Base-by-base conservation (phyloP, 2,888 invertebrate genomes). In the Desoria tigrina region DNA sequence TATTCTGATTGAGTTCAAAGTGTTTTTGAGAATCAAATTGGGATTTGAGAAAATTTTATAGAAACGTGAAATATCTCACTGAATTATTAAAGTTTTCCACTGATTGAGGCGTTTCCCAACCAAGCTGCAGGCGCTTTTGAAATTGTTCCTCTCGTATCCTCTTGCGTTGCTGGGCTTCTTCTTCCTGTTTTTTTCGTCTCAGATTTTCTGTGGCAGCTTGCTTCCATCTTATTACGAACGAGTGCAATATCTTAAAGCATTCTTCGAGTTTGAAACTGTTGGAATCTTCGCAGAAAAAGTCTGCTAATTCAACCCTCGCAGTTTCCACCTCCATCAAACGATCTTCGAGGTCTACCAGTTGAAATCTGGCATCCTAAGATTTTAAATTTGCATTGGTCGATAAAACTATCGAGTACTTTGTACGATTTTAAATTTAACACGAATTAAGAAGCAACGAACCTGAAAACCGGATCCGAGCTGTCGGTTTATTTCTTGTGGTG, bases 241-340 rank as follows among this genome's bases (percentile, higher is more conserved):
- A 87, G 77, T 90, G 90, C 79, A 97, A 88, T 73, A 92, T 89
- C 81, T 89, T 89, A 78, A 94, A 92, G 78, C 95, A 95, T 79
- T 97, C 96, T 79, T 97, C 95, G 45, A 97, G 83, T 80, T 94
- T 94, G 79, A 97, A 97, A 0, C 89, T 86, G 59, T 86, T 87
- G 0, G 88, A 85, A 78, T 96, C 95, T 80, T 97, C 97, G 80
- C 96, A 97, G 82, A 97, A 95, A 82, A 95, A 96, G 59, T 92
- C 90, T 0, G 94, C 88, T 42, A 97, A 83, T 69, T 91, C 88
- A 72, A 86, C 86, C 32, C 94, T 85, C 66, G 92, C 86, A 21
- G 84, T 84, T 75, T 94, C 93, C 23, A 96, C 86, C 77, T 92
- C 89, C 65, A 88, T 86, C 86, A 94, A 87, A 74, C 89, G 90